phyloP scores from a whole-genome alignment of 2,113 vertebrate genomes.

The Glaucidium brasilianum region DNA sequence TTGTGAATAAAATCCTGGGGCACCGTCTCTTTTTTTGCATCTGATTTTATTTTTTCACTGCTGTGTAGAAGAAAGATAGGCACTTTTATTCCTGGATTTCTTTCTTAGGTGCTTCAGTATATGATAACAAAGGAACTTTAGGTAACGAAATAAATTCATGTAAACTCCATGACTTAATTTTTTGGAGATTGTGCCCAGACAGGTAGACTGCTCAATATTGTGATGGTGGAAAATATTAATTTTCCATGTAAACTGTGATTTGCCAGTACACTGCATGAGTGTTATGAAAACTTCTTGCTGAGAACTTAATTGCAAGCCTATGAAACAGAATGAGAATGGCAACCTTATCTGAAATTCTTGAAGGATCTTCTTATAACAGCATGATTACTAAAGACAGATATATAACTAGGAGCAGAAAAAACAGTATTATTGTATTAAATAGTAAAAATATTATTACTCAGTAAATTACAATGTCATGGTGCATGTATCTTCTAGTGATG shows the following conservation, averaged over 20 bases:
- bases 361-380: background rate
- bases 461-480: background rate
- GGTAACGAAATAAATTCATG: background rate
- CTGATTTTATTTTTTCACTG: background rate
- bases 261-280: background rate
- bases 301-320: background rate
- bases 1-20: background rate
- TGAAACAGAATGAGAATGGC: background rate
- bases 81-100: background rate
- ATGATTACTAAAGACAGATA: background rate
- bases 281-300: background rate
- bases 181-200: background rate
- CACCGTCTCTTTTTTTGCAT: background rate
- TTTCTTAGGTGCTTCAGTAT: background rate
- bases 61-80: background rate
- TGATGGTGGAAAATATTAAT: background rate
- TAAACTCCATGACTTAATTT: background rate
- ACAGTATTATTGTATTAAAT: background rate
- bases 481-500: background rate
- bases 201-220: background rate
- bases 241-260: background rate
- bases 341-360: background rate
- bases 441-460: background rate
- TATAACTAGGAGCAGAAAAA: background rate
- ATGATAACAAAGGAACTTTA: background rate